Percentiles rank a stretch among this genome's conserved stretches.
Conservation (phyloP, 2,888 invertebrate species). For the Papilio demoleus region DNA sequence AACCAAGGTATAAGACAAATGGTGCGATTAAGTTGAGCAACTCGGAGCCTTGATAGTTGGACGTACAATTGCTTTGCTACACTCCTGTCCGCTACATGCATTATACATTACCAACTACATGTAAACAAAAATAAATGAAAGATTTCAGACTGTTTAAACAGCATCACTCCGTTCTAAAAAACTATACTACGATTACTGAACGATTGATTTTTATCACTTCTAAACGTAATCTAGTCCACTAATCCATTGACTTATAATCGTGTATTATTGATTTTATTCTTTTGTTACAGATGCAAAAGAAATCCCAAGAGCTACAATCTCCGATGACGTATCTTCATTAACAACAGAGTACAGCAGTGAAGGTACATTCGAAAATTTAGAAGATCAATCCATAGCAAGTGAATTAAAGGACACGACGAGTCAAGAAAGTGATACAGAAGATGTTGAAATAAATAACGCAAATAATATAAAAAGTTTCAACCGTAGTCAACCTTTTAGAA, state of each 20-base stretch:
- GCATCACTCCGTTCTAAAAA: too few relatives aligned
- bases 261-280: constrained; percentile 7
- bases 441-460: constrained; percentile 30
- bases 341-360: constrained; percentile 45
- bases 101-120: constrained; percentile 30
- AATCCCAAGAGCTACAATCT: constrained; percentile 51
- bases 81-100: constrained; percentile 30
- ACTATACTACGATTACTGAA: too few relatives aligned
- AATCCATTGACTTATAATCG: too few relatives aligned
- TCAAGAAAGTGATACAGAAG: constrained; percentile 28
- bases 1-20: constrained; percentile 53
- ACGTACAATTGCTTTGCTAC: constrained; percentile 56
- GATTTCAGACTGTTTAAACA: too few relatives aligned
- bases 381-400: constrained; percentile 39
- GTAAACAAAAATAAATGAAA: constrained; percentile 12
- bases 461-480: constrained; percentile 52
- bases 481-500: constrained; percentile 48
- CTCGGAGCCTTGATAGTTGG: constrained; percentile 66
- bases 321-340: constrained; percentile 48
- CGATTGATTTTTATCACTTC: neutral
- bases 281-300: constrained; percentile 64
- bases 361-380: constrained; percentile 38
- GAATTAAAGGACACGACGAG: constrained; percentile 36
- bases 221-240: too few relatives aligned
- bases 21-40: constrained; percentile 65